These are phyloP conservation scores for Himantopus leucocephalus DNA, from an alignment of 2,113 vertebrate genomes.

Conservation along the genomic window DNA sequence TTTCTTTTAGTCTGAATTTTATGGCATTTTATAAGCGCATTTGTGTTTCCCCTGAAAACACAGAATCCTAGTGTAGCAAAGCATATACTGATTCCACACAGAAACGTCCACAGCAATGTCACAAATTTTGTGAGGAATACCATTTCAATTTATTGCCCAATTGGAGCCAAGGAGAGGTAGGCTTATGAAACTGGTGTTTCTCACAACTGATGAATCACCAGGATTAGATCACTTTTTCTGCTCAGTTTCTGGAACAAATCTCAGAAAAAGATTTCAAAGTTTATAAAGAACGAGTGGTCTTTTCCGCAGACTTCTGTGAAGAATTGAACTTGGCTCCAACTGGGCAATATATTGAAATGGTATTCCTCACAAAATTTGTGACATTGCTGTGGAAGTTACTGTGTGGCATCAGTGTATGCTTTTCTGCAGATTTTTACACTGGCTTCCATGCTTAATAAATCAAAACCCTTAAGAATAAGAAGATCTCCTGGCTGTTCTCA, in stretches of 20 bases:
- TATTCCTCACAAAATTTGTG: no score
- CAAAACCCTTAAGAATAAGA: neutral
- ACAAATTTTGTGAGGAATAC: no score
- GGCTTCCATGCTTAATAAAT: neutral
- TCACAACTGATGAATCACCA: neutral
- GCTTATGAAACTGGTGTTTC: neutral
- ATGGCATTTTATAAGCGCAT: no score
- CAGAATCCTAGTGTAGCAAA: no score
- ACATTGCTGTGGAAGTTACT: no score
- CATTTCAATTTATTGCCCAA: no score
- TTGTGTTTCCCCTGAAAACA: no score
- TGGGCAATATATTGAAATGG: no score
- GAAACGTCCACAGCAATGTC: no score
- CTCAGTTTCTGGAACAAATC: neutral
- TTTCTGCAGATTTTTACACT: neutral
- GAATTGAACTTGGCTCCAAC: neutral
- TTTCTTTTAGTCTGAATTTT: no score
- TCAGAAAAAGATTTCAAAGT: neutral
- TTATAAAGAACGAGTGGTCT: neutral
- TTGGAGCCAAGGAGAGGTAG: neutral
- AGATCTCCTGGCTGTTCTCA: neutral
- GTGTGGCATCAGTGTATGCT: neutral
- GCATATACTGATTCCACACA: no score
- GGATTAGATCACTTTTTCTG: neutral
- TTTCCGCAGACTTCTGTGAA: neutral